phyloP scores from a whole-genome alignment of 2,113 vertebrate genomes.

The Crotalus helleri region DNA sequence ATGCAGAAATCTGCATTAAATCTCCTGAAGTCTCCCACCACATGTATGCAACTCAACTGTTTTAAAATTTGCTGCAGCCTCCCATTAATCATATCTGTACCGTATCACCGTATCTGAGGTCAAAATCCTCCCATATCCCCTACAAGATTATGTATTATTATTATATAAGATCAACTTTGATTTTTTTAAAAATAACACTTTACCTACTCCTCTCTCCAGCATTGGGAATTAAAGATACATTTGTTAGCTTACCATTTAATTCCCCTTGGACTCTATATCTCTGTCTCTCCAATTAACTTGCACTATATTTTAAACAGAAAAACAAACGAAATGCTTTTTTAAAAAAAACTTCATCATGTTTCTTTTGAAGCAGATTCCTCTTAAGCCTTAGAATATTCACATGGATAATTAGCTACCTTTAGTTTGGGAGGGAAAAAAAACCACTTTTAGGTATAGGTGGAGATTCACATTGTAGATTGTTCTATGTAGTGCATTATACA shows the following conservation, averaged over 20 bases:
- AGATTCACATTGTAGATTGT: background rate
- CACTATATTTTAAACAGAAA: background rate
- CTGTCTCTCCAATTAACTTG: background rate
- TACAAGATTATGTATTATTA: background rate
- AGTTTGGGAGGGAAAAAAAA: background rate
- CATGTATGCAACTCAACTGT: background rate
- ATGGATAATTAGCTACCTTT: background rate
- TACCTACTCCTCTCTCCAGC: background rate
- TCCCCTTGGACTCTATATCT: background rate
- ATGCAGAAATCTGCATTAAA: background rate
- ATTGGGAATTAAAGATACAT: background rate
- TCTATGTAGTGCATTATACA: background rate
- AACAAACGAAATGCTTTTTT: background rate
- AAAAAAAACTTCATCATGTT: background rate
- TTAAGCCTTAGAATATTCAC: background rate
- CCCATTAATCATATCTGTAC: background rate
- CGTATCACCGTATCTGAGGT: background rate
- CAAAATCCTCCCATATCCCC: background rate
- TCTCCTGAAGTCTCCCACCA: background rate
- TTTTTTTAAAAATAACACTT: background rate
- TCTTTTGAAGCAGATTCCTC: background rate
- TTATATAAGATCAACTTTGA: background rate
- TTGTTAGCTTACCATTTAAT: background rate
- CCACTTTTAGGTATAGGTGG: background rate
- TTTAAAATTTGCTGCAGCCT: background rate